Percentiles rank a stretch among this genome's conserved stretches.
Conservation (phyloP, 2,113 vertebrate genomes). For the Otis tarda region DNA sequence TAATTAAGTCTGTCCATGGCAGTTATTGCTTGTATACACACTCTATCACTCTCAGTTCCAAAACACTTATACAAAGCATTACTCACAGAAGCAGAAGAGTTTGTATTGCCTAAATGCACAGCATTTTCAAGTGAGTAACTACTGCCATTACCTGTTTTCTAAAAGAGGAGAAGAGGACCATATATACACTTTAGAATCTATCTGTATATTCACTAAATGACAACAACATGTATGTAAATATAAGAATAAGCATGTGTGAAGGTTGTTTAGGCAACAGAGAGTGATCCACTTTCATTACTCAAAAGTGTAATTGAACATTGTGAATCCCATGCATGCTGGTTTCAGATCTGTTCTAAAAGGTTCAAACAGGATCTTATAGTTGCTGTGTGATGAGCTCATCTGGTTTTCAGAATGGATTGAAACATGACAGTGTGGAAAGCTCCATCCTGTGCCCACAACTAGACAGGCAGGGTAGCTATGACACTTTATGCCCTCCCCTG, state of each 20-base stretch:
- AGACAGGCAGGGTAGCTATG: background rate
- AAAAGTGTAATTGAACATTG: background rate
- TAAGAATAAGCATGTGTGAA: background rate
- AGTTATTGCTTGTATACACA: background rate
- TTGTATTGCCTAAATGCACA: background rate
- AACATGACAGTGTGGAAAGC: background rate
- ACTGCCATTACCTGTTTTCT: background rate
- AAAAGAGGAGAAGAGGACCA: background rate
- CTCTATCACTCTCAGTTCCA: background rate
- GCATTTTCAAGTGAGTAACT: background rate
- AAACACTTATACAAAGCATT: background rate
- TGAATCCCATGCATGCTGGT: background rate
- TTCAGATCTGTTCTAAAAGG: background rate
- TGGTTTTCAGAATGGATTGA: background rate
- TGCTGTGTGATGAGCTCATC: background rate
- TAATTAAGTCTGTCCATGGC: background rate
- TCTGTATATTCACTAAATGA: background rate
- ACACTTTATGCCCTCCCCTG: background rate
- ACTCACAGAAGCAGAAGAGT: background rate
- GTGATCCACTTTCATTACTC: background rate
- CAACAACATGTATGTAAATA: background rate
- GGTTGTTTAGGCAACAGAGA: background rate
- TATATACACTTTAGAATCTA: background rate
- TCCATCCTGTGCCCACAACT: background rate
- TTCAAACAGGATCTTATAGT: background rate